phyloP scores from a whole-genome alignment of 2,888 invertebrate genomes.

The Drosophila mettleri region DNA sequence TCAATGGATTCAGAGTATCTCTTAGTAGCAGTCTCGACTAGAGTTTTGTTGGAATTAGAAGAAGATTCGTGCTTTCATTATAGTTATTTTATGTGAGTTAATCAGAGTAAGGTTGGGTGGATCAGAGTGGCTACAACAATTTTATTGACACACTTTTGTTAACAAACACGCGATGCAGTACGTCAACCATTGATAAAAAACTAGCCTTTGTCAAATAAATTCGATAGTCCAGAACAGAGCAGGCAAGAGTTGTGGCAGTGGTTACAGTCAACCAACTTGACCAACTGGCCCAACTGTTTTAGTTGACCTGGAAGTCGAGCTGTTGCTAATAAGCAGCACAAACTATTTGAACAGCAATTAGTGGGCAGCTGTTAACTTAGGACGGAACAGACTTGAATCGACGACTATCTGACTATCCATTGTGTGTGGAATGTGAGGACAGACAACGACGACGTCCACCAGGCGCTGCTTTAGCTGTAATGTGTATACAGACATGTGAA shows the following conservation, averaged over 20 bases:
- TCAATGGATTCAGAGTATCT: no score
- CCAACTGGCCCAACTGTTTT: slow-evolving; percentile 61
- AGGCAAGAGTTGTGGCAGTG: neutral
- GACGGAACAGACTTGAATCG: slow-evolving; percentile 59
- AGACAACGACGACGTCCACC: slow-evolving; percentile 14
- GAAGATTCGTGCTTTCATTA: slow-evolving; percentile 5
- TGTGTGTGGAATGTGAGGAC: slow-evolving; percentile 42
- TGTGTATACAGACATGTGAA: neutral
- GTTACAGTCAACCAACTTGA: slow-evolving; percentile 30
- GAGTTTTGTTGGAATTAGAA: no score
- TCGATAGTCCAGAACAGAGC: slow-evolving; percentile 8
- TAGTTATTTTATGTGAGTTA: slow-evolving; percentile 1
- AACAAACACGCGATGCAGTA: slow-evolving; percentile 57
- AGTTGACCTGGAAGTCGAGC: slow-evolving; percentile 36
- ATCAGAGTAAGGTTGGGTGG: neutral
- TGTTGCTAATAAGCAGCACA: slow-evolving; percentile 50
- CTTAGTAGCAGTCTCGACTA: no score
- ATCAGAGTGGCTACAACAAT: slow-evolving; percentile 2
- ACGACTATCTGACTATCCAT: slow-evolving; percentile 44
- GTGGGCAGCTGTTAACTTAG: slow-evolving; percentile 71
- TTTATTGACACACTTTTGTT: slow-evolving; percentile 59
- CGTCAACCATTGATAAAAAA: slow-evolving; percentile 50
- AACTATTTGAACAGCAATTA: slow-evolving; percentile 74
- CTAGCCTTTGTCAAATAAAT: slow-evolving; percentile 34
- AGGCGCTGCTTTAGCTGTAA: slow-evolving; percentile 8